phyloP scores from a whole-genome alignment of 2,797 vertebrate genomes.

The Phrynocephalus vlangalii region DNA sequence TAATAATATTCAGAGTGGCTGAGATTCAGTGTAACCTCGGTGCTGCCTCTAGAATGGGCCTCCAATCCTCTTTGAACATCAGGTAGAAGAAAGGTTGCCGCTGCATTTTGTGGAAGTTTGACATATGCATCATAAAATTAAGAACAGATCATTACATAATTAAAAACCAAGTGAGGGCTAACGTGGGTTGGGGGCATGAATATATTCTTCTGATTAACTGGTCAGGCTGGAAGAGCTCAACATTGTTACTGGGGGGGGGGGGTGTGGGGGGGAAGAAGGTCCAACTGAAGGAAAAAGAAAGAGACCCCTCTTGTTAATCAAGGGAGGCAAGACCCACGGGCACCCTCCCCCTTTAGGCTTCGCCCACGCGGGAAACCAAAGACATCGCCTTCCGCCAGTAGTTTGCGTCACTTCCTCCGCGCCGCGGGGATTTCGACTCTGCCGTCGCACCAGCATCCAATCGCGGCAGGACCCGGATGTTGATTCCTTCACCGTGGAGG shows the following conservation, averaged over 20 bases:
- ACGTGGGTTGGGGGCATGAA: background rate
- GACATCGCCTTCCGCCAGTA: background rate
- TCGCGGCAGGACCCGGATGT: constrained; percentile 21
- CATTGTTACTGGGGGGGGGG: background rate
- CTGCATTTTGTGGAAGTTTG: too few relatives aligned
- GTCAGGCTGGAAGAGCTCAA: background rate
- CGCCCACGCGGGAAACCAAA: background rate
- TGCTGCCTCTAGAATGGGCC: too few relatives aligned
- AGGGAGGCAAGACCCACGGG: background rate
- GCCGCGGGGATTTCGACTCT: accelerated
- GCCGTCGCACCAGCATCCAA: background rate
- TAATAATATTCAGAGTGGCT: too few relatives aligned
- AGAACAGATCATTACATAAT: background rate
- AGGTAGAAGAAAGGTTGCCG: too few relatives aligned
- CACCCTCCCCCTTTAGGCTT: background rate
- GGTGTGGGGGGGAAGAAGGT: too few relatives aligned
- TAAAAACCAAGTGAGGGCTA: background rate
- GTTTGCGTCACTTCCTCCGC: background rate
- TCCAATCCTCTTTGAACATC: too few relatives aligned
- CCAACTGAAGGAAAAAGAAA: background rate
- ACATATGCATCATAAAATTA: too few relatives aligned
- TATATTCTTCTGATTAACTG: background rate
- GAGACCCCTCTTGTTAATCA: background rate
- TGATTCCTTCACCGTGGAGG: background rate
- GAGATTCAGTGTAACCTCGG: too few relatives aligned